A percentile compares a stretch with the other conserved stretches of the same genome.
Conservation (phyloP, 2,113 vertebrate genomes). For the Pycnonotus jocosus region DNA sequence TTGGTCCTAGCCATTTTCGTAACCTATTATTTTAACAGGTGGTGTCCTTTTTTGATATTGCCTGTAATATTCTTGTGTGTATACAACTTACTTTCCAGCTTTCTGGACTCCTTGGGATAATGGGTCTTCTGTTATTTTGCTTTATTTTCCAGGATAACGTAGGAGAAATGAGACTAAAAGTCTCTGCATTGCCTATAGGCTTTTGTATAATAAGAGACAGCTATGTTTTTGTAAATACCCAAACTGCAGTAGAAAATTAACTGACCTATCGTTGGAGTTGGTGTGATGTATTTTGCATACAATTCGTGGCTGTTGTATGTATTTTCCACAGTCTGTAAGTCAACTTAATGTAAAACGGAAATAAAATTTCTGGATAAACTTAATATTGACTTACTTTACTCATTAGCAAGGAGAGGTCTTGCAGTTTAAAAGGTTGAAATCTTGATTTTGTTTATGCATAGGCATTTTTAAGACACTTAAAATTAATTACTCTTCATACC, state of each 20-base stretch:
- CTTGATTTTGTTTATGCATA: neutral
- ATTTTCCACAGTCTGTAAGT: neutral
- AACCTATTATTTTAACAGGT: neutral
- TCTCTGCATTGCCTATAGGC: neutral
- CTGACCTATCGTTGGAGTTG: neutral
- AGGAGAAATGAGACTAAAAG: neutral
- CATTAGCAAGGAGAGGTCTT: neutral
- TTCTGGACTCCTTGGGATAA: neutral
- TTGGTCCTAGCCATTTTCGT: neutral
- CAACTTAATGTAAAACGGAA: neutral
- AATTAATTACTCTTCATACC: neutral
- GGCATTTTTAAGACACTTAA: neutral
- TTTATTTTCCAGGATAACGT: neutral
- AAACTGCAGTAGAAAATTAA: neutral
- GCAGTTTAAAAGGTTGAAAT: neutral
- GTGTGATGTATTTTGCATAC: neutral
- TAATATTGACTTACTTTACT: neutral
- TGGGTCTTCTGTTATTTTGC: neutral
- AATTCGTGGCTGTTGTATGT: rapidly evolving
- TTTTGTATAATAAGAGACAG: neutral
- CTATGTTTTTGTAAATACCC: neutral
- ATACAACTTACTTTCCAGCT: neutral
- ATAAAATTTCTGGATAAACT: neutral
- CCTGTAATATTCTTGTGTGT: neutral
- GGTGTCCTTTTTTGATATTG: neutral